A percentile compares a stretch with the other conserved stretches of the same genome.
These are phyloP conservation scores for Meta bourneti DNA, from an alignment of 2,888 invertebrate genomes.

Conservation along the genomic window DNA sequence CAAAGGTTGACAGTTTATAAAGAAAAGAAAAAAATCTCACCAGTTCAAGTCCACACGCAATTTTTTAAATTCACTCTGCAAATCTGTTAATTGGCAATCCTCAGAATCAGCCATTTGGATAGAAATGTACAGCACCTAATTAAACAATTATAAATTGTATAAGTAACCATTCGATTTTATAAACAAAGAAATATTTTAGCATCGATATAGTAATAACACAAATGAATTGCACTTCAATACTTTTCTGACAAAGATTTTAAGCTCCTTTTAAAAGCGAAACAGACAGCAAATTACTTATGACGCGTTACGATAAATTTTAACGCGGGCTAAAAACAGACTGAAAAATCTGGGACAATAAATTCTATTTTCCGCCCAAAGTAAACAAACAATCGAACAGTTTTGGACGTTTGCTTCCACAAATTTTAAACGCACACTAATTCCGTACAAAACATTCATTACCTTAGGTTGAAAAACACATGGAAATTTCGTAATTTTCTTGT, in stretches of 20 bases:
- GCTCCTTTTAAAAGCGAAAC: background rate
- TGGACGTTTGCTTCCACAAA: background rate
- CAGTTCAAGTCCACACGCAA: conserved; percentile 88
- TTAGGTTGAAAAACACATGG: background rate
- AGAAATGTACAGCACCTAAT: background rate
- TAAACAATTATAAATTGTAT: background rate
- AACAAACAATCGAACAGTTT: background rate
- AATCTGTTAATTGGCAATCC: conserved; percentile 65
- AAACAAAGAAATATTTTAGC: background rate
- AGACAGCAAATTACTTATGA: background rate
- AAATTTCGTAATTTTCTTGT: background rate
- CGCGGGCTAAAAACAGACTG: background rate
- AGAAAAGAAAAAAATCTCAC: conserved; percentile 40
- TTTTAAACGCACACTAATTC: background rate
- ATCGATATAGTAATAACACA: too few relatives aligned
- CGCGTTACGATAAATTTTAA: background rate
- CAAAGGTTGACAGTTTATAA: too few relatives aligned
- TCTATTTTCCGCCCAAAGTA: background rate
- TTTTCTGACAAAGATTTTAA: background rate
- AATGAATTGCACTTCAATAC: background rate
- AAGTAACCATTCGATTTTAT: background rate
- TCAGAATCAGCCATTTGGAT: conserved; percentile 59
- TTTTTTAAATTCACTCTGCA: conserved; percentile 81
- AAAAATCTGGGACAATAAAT: background rate
- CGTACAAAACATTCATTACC: background rate